A percentile compares a stretch with the other conserved stretches of the same genome.
phyloP scores from a whole-genome alignment of 92 coral and sea anemone genomes.

The Porites cylindrica region DNA sequence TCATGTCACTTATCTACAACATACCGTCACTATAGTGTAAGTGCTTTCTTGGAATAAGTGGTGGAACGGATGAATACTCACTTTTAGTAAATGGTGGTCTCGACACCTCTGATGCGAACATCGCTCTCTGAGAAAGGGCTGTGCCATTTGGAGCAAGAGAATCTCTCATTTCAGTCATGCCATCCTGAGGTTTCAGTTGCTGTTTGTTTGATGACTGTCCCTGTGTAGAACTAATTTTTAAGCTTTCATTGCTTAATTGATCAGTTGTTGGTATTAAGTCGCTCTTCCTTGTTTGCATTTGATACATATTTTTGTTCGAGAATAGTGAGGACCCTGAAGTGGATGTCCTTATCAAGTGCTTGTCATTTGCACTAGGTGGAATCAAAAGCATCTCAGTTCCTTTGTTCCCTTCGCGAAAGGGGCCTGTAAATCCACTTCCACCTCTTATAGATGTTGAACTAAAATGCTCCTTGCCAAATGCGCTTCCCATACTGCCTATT shows the following conservation, averaged over 20 bases:
- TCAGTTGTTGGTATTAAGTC: constrained; percentile 1
- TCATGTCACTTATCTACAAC: not conserved
- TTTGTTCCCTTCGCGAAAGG: not conserved
- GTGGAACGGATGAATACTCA: constrained; percentile 22
- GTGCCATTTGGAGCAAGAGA: not conserved
- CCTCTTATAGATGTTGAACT: not conserved
- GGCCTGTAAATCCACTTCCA: not conserved
- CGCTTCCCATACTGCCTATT: not conserved
- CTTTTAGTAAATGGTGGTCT: constrained; percentile 4
- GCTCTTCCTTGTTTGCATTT: not conserved
- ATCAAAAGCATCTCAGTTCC: not conserved
- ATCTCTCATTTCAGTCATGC: not conserved
- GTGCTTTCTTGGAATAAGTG: not conserved
- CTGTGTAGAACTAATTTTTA: not conserved
- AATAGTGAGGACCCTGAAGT: not conserved
- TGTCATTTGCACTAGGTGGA: not conserved
- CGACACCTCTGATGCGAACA: not conserved
- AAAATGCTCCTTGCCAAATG: not conserved
- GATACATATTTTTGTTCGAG: not conserved
- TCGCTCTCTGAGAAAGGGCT: not conserved
- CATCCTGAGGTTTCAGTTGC: not conserved
- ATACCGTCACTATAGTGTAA: not conserved
- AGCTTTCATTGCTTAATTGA: not conserved
- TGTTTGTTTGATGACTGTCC: not conserved
- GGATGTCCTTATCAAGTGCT: not conserved